Evolutionary conservation across 53 echinoderm and acorn worm species (phyloP), one percentile per base, ranked within the genome.

Genomic region (Paracentrotus lividus): DNA sequence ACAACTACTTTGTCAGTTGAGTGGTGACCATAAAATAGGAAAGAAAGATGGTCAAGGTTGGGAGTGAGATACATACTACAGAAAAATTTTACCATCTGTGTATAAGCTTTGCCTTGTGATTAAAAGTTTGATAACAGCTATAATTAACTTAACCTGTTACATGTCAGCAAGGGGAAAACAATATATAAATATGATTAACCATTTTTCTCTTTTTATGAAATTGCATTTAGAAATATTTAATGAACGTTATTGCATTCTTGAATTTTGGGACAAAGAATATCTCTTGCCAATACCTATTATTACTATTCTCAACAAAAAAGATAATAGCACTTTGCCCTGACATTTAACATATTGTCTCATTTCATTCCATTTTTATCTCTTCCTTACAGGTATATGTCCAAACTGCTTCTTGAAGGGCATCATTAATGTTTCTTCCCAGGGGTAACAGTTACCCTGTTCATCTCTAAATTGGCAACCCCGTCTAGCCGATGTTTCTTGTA

Each of bases 391-490:
- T 77, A 44, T 21, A 31, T 23, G 0, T 26, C 44, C 47, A n/a
- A n/a, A n/a, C n/a, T n/a, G 13, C 47, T 81, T 47, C 7, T n/a
- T 9, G 44, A 47, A 81, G 47, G 47, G 26, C 1, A 81, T 47
- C 45, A 81, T 81, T 47, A 47, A 47, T 45, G 45, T 24, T 81
- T 26, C 47, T 45, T n/a, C 81, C 9, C 81, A 8, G 9, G 81
- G 45, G 49, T 26, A 81, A 47, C 47, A 81, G 47, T 81, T 21
- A 81, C 36, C 36, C 26, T 13, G 77, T 24, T 47, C 81, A 81
- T 12, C 47, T 47, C 81, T 26, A 81, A 47, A 81, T 81, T 81
- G 81, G 81, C 81, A 81, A 81, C 81, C n/a, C 5, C 47, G 81
- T 81, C 81, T 81, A 24, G n/a, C 81, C 27, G 10, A 47, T 81